phyloP scores from a whole-genome alignment of 2,113 vertebrate genomes.

The Jaculus jaculus region DNA sequence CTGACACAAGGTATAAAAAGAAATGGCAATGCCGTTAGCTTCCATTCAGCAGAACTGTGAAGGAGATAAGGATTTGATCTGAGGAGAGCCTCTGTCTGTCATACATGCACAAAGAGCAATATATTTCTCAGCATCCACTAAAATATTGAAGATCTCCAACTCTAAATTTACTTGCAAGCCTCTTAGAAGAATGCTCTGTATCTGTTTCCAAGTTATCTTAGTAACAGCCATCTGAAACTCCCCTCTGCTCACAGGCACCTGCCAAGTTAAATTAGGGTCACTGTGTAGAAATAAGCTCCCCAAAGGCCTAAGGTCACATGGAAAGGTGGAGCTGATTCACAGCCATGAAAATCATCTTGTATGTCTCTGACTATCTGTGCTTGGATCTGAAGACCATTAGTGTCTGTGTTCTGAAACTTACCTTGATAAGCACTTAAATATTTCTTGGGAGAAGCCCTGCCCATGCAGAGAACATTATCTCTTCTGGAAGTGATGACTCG shows the following conservation, averaged over 20 bases:
- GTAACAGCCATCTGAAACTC: background rate
- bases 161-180: constrained; percentile 40
- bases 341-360: background rate
- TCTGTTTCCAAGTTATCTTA: constrained; percentile 16
- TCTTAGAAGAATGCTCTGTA: constrained; percentile 5
- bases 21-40: background rate
- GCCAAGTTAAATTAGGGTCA: background rate
- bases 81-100: background rate
- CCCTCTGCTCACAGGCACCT: background rate
- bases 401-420: constrained; percentile 49
- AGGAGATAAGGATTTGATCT: background rate
- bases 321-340: background rate
- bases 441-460: constrained; percentile 42
- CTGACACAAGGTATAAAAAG: background rate
- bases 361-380: constrained; percentile 9
- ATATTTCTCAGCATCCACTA: background rate
- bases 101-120: background rate
- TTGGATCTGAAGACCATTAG: constrained; percentile 27
- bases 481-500: constrained; percentile 56
- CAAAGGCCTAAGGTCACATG: background rate
- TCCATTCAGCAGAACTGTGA: constrained; percentile 15
- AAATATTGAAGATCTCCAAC: constrained; percentile 51
- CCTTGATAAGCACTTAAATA: constrained; percentile 41
- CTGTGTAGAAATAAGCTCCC: background rate
- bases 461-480: constrained; percentile 27